Base-by-base conservation (phyloP, 2,888 invertebrate species). In the Rotaria sp. region DNA sequence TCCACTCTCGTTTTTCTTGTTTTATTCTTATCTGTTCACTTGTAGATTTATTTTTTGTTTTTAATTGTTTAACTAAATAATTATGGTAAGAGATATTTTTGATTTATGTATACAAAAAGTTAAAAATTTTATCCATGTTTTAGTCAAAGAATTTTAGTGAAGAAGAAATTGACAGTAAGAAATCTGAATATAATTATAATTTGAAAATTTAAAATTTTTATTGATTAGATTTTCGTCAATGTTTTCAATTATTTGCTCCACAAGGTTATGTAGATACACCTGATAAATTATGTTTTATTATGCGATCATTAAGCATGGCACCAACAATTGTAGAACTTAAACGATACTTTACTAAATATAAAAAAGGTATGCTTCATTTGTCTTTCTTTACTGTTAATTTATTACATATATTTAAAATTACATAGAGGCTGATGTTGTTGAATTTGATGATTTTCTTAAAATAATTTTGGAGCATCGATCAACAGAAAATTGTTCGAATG, bases 81-180 rank as follows among this genome's bases (percentile, higher is more conserved):
- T 67, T 67, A 67, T 67, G 67, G 67, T 67, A 67, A 7, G 67
- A 35, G 5, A 67, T 4, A 1, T 38, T 30, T 30, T 67, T 15
- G 18, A 21, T 18, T 67, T 21, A 8, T 3, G 0, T 7, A 67
- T 67, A 21, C 3, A 26, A 35, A 67, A 67, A n/a, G 21, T 45
- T n/a, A 0, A 7, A 80, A 2, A 35, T 35, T 35, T 80, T 5
- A 15, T 30, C 15, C 84, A 85, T 15, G 38, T 89, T 89, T 87
- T 89, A 96, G 96, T 96, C 96, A 50, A 94, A 96, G 88, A 96
- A 95, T 92, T 96, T 96, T 91, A 95, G 95, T 89, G 96, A 96
- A 92, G 95, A 95, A 91, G 96, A 96, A 90, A 96, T 96, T 88
- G 96, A 96, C 92, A 96, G 96, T 96, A 93, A 93, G 93, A 92